Percentiles rank a stretch among this genome's conserved stretches.
phyloP scores from a whole-genome alignment of 2,797 vertebrate genomes.

The Rhinatrema bivittatum region DNA sequence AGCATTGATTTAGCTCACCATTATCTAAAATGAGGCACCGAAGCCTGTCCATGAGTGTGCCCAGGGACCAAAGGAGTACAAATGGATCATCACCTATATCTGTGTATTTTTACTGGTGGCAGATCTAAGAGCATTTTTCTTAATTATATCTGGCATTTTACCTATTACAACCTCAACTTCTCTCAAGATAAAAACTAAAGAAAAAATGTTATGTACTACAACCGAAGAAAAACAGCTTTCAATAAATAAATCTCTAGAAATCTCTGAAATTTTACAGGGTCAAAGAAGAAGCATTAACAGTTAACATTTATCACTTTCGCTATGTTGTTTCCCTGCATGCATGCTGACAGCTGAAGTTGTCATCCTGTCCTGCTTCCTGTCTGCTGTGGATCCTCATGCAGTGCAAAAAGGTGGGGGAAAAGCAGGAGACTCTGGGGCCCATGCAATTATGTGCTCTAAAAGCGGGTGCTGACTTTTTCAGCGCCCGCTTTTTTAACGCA shows the following conservation, averaged over 20 bases:
- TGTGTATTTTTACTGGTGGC: constrained; percentile 51
- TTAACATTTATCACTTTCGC: constrained; percentile 44
- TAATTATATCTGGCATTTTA: constrained; percentile 68
- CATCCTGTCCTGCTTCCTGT: constrained; percentile 11
- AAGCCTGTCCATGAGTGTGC: constrained; percentile 47
- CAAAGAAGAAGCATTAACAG: constrained; percentile 34
- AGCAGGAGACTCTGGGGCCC: too few relatives aligned
- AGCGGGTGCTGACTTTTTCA: too few relatives aligned
- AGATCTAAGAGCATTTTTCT: constrained; percentile 59
- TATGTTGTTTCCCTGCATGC: constrained; percentile 44
- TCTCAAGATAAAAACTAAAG: constrained; percentile 42
- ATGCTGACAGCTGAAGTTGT: constrained; percentile 22
- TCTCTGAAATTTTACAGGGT: constrained; percentile 36
- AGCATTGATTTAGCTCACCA: constrained; percentile 46
- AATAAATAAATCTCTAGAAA: constrained; percentile 58
- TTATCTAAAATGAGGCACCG: constrained; percentile 46
- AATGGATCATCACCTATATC: constrained; percentile 43
- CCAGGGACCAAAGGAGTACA: constrained; percentile 43
- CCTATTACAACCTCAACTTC: constrained; percentile 51
- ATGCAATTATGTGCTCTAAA: too few relatives aligned
- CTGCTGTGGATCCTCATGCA: too few relatives aligned
- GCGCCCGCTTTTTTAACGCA: too few relatives aligned
- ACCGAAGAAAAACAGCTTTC: constrained; percentile 58
- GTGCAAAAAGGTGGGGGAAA: constrained; percentile 18
- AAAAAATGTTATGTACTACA: constrained; percentile 45